phyloP scores from a whole-genome alignment of 2,797 vertebrate species.

The Acropternis orthonyx region DNA sequence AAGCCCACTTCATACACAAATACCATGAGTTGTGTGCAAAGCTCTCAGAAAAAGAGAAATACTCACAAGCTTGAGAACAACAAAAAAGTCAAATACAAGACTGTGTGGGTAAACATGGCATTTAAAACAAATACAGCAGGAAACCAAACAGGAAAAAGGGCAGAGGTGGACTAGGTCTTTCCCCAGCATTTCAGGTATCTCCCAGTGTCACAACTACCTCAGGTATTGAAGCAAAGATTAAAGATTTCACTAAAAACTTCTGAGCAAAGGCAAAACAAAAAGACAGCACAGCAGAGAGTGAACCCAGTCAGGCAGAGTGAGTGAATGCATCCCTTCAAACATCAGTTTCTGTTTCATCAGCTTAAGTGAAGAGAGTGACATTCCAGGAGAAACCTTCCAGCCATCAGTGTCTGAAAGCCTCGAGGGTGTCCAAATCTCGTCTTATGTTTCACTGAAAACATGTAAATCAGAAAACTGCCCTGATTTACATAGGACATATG shows the following conservation, averaged over 20 bases:
- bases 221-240: background rate
- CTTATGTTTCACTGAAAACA: background rate
- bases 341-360: constrained; percentile 5
- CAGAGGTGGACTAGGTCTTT: background rate
- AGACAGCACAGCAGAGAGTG: background rate
- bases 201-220: background rate
- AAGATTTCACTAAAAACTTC: background rate
- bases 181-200: background rate
- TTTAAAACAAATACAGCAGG: background rate
- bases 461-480: background rate
- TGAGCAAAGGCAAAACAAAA: background rate
- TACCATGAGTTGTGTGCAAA: background rate
- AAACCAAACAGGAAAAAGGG: constrained; percentile 4
- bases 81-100: background rate
- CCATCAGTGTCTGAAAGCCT: background rate
- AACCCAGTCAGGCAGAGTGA: background rate
- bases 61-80: background rate
- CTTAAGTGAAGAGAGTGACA: background rate
- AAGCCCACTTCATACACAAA: background rate
- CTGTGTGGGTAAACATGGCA: background rate
- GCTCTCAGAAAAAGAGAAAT: background rate
- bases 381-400: background rate
- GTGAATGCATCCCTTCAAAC: background rate
- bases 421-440: background rate
- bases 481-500: background rate